Percentiles rank a stretch among this genome's conserved stretches.
phyloP scores from a whole-genome alignment of 2,888 invertebrate species.

The Ennomos fuscantarius region DNA sequence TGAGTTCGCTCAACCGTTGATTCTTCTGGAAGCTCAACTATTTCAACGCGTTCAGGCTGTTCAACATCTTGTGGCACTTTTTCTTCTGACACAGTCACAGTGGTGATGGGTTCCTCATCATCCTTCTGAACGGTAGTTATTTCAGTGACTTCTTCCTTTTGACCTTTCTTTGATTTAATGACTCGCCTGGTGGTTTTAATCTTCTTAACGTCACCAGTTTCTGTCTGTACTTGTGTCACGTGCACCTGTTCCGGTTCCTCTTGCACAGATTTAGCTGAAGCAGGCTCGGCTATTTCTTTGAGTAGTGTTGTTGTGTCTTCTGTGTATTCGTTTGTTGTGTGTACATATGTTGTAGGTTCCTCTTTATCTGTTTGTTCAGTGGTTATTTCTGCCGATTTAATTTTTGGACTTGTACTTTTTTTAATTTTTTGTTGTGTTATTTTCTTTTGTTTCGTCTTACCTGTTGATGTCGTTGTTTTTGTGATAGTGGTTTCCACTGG shows the following conservation, averaged over 20 bases:
- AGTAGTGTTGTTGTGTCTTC: constrained; percentile 38
- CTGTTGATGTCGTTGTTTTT: constrained; percentile 46
- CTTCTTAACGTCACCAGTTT: too few species aligned
- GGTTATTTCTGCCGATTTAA: constrained; percentile 47
- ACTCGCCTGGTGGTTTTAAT: too few species aligned
- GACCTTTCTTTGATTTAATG: too few species aligned
- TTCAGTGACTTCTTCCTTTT: too few species aligned
- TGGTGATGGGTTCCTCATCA: too few species aligned
- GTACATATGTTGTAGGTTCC: constrained; percentile 44
- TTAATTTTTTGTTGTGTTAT: constrained; percentile 47
- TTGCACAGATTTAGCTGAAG: constrained; percentile 28
- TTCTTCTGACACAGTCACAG: too few species aligned
- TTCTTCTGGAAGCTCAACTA: too few species aligned
- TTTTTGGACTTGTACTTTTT: constrained; percentile 59
- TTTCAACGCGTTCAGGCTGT: too few species aligned
- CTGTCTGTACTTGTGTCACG: too few species aligned
- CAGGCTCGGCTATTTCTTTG: constrained; percentile 11
- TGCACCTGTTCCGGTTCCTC: constrained; percentile 55
- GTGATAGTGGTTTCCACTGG: constrained; percentile 32
- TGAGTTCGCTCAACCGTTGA: too few species aligned
- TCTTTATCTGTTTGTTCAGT: constrained; percentile 41
- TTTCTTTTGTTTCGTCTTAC: constrained; percentile 41
- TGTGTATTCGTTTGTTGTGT: constrained; percentile 38
- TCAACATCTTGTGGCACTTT: too few species aligned
- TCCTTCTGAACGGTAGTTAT: too few species aligned